Base-by-base conservation (phyloP, 2,113 vertebrate species). In the Suncus etruscus region DNA sequence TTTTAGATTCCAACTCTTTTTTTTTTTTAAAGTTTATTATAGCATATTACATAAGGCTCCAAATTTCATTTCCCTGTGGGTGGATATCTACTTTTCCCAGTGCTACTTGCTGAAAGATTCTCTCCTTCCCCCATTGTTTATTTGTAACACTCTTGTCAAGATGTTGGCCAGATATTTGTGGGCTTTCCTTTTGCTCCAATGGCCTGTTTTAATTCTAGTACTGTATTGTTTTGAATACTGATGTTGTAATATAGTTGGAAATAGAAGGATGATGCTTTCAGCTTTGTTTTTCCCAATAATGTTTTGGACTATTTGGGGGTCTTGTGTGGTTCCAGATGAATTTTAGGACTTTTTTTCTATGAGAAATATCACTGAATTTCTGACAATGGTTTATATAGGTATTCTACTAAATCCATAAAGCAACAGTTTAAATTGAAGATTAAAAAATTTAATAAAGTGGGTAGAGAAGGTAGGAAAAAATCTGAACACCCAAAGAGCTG, bases 341-440 rank as follows among this genome's bases (percentile, higher is more conserved):
- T 73, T 63, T 89, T 32, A 72, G 65, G 32, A 31, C 65, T 89
- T 80, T 27, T 29, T 73, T 73, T 80, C 84, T 89, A 45, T 81
- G 27, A 89, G 80, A 48, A 79, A 63, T 81, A 54, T 2, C 24
- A 81, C 6, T 72, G 29, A 39, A 81, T 80, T 73, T 89, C 80
- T 63, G 54, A 9, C 63, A 61, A 54, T 39, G n/a, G 47, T 70
- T 70, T 69, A 70, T 47, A 80, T 11, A 51, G 47, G 25, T 31
- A 70, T 39, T 58, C 25, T 32, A 85, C 24, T 73, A 54, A 73
- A 72, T 72, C 69, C 18, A 39, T 7, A 72, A 6, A 73, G 70
- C 50, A 48, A 22, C 72, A 47, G 48, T 48, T 47, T 11, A 66
- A 68, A 54, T 10, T 22, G 12, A 90, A 54, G 25, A n/a, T 45